Evolutionary conservation across 1,140 invertebrate species (phyloP).

Genomic region (Lordiphosa mommai): DNA sequence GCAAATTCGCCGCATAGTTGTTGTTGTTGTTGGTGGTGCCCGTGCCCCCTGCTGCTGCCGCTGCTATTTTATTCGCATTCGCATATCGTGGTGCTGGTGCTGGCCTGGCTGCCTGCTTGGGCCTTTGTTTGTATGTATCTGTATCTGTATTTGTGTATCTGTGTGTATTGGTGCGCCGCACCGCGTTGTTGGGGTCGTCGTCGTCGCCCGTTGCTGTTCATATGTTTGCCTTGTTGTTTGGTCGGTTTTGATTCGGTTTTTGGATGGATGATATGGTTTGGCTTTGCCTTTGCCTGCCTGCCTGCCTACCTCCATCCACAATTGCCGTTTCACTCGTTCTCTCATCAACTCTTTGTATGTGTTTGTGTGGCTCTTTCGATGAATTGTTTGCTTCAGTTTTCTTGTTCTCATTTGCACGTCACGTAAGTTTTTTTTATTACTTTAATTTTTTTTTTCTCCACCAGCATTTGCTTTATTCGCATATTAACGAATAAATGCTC

Average conservation of each 20-base stretch:
- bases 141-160: conserved; percentile 26
- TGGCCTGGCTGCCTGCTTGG: neutral
- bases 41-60: conserved; percentile 11
- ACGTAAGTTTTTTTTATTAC: conserved; percentile 57
- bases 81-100: conserved; percentile 53
- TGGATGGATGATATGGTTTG: conserved; percentile 73
- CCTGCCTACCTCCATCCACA: conserved; percentile 31
- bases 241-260: conserved; percentile 77
- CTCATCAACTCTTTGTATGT: conserved; percentile 25
- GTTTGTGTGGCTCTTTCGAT: conserved; percentile 21
- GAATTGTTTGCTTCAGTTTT: conserved; percentile 34
- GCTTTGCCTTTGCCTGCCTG: conserved; percentile 27
- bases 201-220: conserved; percentile 60
- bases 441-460: conserved; percentile 60
- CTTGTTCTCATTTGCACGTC: conserved; percentile 65
- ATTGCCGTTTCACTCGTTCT: conserved; percentile 16
- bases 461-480: conserved; percentile 38
- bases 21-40: conserved; percentile 58
- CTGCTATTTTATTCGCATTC: conserved; percentile 72
- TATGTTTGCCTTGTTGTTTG: conserved; percentile 66
- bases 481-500: conserved; percentile 28
- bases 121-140: conserved; percentile 43
- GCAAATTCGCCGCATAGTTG: conserved; percentile 77
- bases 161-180: conserved; percentile 23
- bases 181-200: conserved; percentile 35